These are phyloP conservation scores for Dermochelys coriacea DNA, from an alignment of 2,797 vertebrate genomes.

Conservation along the genomic window DNA sequence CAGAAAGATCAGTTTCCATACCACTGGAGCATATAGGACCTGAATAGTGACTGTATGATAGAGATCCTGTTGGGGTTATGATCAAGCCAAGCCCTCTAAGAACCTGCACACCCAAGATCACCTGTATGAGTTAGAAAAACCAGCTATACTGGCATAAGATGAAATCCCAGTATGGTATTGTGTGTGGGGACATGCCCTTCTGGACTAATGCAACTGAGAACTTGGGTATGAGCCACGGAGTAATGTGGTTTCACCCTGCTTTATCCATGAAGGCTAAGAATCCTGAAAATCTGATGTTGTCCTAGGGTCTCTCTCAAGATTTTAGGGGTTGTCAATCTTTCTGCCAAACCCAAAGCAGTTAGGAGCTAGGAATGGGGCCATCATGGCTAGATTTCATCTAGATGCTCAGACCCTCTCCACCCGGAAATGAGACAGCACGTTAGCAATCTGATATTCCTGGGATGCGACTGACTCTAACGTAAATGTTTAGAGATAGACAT, in stretches of 20 bases:
- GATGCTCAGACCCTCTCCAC: neutral
- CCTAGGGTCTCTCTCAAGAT: neutral
- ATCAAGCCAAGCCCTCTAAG: neutral
- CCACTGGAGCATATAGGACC: neutral
- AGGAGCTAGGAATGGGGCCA: accelerated
- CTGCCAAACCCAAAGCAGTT: neutral
- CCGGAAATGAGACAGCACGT: neutral
- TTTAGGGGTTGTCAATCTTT: neutral
- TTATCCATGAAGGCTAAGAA: neutral
- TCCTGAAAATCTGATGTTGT: accelerated
- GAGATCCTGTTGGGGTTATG: neutral
- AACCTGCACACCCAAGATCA: neutral
- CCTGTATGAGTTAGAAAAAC: neutral
- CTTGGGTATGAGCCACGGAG: neutral
- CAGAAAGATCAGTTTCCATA: neutral
- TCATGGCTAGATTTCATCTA: neutral
- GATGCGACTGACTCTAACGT: neutral
- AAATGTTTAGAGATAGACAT: neutral
- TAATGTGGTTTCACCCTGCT: neutral
- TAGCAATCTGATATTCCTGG: neutral
- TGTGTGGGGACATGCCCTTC: neutral
- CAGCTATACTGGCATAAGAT: neutral
- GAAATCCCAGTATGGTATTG: neutral
- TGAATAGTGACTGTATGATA: neutral
- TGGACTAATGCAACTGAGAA: neutral